phyloP scores from a whole-genome alignment of 2,888 invertebrate genomes.

The Choreutis nemorana region DNA sequence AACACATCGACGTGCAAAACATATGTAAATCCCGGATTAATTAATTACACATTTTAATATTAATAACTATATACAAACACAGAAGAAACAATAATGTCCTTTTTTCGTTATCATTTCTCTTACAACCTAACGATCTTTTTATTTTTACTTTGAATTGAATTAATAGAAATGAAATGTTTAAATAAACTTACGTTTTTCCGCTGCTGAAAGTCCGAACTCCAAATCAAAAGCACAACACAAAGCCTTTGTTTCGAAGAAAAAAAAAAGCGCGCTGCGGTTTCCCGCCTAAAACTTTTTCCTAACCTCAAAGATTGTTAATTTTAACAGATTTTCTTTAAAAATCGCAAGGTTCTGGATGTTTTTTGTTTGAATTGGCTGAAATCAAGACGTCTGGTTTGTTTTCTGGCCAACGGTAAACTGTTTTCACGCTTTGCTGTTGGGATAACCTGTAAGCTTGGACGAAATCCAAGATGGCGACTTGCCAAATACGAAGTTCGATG shows the following conservation, averaged over 20 bases:
- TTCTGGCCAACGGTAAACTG: conserved; percentile 37
- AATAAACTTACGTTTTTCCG: conserved; percentile 17
- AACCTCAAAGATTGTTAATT: conserved; percentile 12
- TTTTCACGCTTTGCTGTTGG: conserved; percentile 18
- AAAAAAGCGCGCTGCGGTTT: conserved; percentile 15
- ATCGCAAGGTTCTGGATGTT: conserved; percentile 12
- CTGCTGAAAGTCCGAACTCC: conserved; percentile 17
- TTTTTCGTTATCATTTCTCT: no score
- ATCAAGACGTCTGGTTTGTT: conserved; percentile 28
- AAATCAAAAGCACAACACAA: conserved; percentile 7
- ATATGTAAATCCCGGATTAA: no score
- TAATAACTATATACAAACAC: no score
- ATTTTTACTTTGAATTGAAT: conserved; percentile 1
- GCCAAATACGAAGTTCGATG: conserved; percentile 65
- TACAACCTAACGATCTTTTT: no score
- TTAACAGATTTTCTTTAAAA: conserved; percentile 12
- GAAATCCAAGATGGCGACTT: conserved; percentile 48
- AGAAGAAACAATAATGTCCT: no score
- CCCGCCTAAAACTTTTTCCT: conserved; percentile 19
- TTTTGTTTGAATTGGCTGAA: conserved; percentile 14
- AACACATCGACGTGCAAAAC: no score
- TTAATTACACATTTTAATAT: no score
- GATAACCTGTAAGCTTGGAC: conserved; percentile 30
- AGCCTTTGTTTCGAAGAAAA: conserved; percentile 8
- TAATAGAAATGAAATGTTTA: conserved; percentile 5